Evolutionary conservation across 2,888 invertebrate species (phyloP), one percentile per base, ranked within the genome.

Genomic region (Brassicogethes aeneus): DNA sequence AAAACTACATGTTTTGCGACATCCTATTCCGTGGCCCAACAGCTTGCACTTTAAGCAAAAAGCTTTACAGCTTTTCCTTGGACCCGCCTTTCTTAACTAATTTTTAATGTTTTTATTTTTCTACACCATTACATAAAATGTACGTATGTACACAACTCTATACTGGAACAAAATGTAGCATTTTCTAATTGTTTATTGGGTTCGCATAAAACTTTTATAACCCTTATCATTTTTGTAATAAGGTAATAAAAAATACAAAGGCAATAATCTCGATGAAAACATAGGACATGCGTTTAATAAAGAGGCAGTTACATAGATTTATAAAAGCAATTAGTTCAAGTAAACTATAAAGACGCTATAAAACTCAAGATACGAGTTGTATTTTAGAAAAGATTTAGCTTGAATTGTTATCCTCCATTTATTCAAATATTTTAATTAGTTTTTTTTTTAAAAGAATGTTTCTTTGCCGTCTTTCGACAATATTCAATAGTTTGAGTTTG

Each of bases 1-100:
- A 50, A 50, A 51, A 49, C 50, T 48, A 47, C 47, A 47, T 51
- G 53, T 54, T 54, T 54, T 53, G 53, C 39, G 47, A 53, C 43
- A 48, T 48, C 45, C 5, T 7, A 23, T 5, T 49, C 45, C 43
- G 42, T 46, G 44, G 42, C 44, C 43, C 53, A 56, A 54, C 58
- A 55, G 54, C 55, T 56, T 57, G 55, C 23, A 23, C 5, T 7
- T 23, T 10, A 10, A 10, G 23, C 10, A 23, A 23, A 23, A 23
- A 23, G 23, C 23, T 23, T 23, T 23, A 5, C 23, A 23, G 23
- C 10, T 23, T 23, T 23, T 10, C 23, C 23, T 10, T 23, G 23
- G 5, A 23, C 23, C 10, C 10, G 23, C 23, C 23, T 23, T n/a
- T n/a, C 23, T 23, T 23, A 10, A 23, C 23, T n/a, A n/a, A n/a